Evolutionary conservation across 2,888 invertebrate genomes (phyloP).

Genomic region (Ptychoptera contaminata): DNA sequence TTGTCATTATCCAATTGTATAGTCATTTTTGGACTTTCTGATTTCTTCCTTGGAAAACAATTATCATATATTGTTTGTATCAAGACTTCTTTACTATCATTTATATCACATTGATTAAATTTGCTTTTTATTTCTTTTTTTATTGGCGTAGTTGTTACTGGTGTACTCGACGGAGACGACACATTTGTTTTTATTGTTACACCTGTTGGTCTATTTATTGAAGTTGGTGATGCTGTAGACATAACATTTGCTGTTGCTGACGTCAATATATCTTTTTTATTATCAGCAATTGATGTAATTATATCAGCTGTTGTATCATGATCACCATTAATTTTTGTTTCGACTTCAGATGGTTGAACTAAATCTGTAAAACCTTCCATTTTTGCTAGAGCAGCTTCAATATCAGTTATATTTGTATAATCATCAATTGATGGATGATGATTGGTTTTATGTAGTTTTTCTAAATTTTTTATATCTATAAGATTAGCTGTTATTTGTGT

Average conservation of each 20-base stretch:
- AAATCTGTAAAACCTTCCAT: conserved; percentile 37
- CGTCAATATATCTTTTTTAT: conserved; percentile 2
- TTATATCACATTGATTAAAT: conserved; percentile 6
- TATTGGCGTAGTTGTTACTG: neutral
- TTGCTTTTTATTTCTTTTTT: too few species aligned
- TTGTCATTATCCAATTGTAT: too few species aligned
- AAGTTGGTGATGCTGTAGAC: neutral
- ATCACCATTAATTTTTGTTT: conserved; percentile 26
- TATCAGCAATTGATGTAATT: conserved; percentile 18
- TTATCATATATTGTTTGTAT: too few species aligned
- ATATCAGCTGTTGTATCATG: conserved; percentile 18
- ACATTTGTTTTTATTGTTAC: conserved; percentile 10
- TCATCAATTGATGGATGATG: conserved; percentile 19
- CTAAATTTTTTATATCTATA: conserved; percentile 3
- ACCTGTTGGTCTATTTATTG: conserved; percentile 14
- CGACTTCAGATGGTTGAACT: conserved; percentile 8
- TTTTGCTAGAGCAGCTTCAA: conserved; percentile 54
- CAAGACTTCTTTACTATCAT: conserved; percentile 10
- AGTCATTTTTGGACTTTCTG: too few species aligned
- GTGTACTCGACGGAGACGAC: neutral
- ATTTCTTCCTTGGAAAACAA: too few species aligned
- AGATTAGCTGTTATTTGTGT: too few species aligned
- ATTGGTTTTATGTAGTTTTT: neutral
- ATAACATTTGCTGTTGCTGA: neutral
- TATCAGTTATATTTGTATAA: conserved; percentile 43